These are phyloP conservation scores for Xyrauchen texanus DNA, from an alignment of 2,113 vertebrate genomes.

Conservation along the genomic window DNA sequence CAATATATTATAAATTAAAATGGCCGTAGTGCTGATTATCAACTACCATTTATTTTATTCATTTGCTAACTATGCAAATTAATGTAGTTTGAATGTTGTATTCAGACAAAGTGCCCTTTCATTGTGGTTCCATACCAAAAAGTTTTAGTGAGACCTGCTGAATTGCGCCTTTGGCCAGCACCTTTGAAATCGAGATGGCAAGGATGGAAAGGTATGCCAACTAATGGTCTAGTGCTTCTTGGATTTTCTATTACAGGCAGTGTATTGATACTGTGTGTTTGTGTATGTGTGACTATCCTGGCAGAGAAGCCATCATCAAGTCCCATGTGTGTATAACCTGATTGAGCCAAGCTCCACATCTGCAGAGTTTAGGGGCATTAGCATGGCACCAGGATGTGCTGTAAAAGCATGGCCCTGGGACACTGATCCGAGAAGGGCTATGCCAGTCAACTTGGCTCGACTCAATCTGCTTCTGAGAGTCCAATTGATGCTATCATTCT, in stretches of 20 bases:
- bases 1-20: slow-evolving; percentile 6
- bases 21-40: neutral
- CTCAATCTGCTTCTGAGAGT: neutral
- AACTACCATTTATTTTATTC: neutral
- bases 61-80: slow-evolving; percentile 1
- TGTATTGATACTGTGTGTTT: slow-evolving; percentile 33
- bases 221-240: slow-evolving; percentile 15
- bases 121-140: slow-evolving; percentile 1
- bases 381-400: neutral
- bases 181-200: slow-evolving; percentile 38
- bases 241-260: slow-evolving; percentile 28
- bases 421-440: too few relatives aligned
- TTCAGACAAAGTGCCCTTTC: slow-evolving; percentile 7
- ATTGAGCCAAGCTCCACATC: slow-evolving; percentile 15
- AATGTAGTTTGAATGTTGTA: neutral
- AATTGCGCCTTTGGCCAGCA: slow-evolving; percentile 10
- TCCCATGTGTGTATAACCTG: slow-evolving; percentile 33
- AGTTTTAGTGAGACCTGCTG: slow-evolving; percentile 35
- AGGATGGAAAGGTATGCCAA: slow-evolving; percentile 40
- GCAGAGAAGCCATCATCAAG: neutral
- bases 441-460: neutral
- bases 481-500: neutral
- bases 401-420: neutral
- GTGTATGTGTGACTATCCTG: slow-evolving; percentile 35
- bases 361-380: neutral